phyloP scores from a whole-genome alignment of 2,888 invertebrate species.

The Mythimna lalbum region DNA sequence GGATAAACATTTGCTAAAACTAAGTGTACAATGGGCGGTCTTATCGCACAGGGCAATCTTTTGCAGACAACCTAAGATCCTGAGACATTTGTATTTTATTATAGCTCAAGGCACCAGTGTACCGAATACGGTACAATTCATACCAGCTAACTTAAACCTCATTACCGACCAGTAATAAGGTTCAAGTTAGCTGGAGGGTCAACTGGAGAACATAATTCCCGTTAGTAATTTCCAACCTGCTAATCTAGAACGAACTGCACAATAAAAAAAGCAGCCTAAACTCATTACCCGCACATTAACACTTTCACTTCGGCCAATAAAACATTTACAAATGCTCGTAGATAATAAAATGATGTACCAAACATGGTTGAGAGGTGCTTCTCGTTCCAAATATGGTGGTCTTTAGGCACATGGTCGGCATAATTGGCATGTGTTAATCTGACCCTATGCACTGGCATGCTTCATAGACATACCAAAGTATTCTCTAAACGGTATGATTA shows the following conservation, averaged over 20 bases:
- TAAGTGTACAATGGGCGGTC: too few relatives aligned
- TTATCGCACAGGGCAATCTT: too few relatives aligned
- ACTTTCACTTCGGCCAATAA: conserved; percentile 53
- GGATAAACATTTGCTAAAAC: too few relatives aligned
- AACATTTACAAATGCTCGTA: conserved; percentile 40
- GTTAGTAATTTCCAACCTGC: neutral
- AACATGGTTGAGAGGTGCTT: conserved; percentile 9
- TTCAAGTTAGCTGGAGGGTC: too few relatives aligned
- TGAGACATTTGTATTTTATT: neutral
- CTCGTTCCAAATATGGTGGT: neutral
- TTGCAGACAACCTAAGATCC: too few relatives aligned
- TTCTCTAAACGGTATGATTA: neutral
- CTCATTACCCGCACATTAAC: conserved; percentile 23
- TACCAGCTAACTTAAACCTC: too few relatives aligned
- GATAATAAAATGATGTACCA: conserved; percentile 30
- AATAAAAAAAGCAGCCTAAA: conserved; percentile 36
- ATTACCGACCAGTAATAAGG: too few relatives aligned
- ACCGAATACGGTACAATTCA: too few relatives aligned
- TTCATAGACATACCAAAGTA: neutral
- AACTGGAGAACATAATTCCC: neutral
- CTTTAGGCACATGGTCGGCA: conserved; percentile 9
- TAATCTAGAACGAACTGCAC: conserved; percentile 19
- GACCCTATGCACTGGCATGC: neutral
- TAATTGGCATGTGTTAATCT: conserved; percentile 10
- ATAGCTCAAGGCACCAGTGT: neutral